Conservation (phyloP, 2,797 vertebrate species). For the Paedocypris micromegethes region DNA sequence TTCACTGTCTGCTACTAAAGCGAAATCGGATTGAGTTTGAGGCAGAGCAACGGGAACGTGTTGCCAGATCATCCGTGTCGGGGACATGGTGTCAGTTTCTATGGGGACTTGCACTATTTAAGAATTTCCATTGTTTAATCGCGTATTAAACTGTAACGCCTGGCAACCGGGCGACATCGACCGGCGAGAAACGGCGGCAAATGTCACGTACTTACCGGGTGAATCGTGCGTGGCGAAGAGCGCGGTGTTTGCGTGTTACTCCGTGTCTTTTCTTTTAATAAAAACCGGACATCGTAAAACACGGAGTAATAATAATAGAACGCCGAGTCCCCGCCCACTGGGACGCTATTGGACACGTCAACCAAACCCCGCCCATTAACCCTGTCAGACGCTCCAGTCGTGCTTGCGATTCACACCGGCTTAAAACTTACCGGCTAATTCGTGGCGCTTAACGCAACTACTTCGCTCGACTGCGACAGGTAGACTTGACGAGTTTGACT, state of each 20-base stretch:
- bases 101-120: conserved; percentile 16
- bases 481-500: neutral
- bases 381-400: neutral
- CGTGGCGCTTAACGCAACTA: too few species aligned
- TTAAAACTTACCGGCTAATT: conserved; percentile 19
- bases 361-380: neutral
- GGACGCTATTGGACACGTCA: conserved; percentile 2
- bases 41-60: too few species aligned
- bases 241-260: conserved; percentile 3
- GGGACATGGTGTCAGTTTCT: neutral
- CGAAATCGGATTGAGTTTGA: too few species aligned
- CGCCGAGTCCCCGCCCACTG: conserved; percentile 9
- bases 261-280: conserved; percentile 19
- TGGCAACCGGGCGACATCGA: too few species aligned
- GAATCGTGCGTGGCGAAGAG: neutral
- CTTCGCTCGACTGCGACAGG: neutral
- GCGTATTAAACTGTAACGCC: too few species aligned
- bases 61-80: neutral
- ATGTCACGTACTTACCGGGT: conserved; percentile 10
- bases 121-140: conserved; percentile 17
- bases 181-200: too few species aligned
- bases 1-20: too few species aligned
- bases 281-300: conserved; percentile 19
- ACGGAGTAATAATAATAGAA: conserved; percentile 11
- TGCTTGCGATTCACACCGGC: neutral